Evolutionary conservation across 2,113 vertebrate genomes (phyloP), one percentile per base, ranked within the genome.

Genomic region (Nothoprocta perdicaria): DNA sequence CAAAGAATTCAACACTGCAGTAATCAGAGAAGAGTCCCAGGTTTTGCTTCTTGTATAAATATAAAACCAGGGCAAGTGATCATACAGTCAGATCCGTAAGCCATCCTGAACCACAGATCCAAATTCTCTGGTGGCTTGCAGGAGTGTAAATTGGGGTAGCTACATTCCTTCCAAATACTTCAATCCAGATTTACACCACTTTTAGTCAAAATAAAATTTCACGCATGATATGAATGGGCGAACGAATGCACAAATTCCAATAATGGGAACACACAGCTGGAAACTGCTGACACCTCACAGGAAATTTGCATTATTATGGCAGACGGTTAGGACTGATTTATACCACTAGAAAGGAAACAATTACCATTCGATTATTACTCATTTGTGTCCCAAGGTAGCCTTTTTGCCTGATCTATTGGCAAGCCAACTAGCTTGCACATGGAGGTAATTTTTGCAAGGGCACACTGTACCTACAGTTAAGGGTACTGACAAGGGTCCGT

Each of bases 321-420:
- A 91, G 74, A 86, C 46, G 68, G 38, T 83, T 89, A 89, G 53
- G 60, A 69, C 14, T 91, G 77, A 95, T 88, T 93, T 87, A 95
- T 90, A 95, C 83, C 58, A 93, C 79, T 82, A 83, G 58, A 82
- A 94, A 91, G 90, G 87, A 86, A 88, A 86, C 40, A 94, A 94
- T 90, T 92, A 84, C 71, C 40, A 77, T 92, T 75, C 72, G 62
- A 63, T 95, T 93, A 67, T 95, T 87, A 79, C 60, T 91, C 77
- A 88, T 72, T 82, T 80, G 31, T 85, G 69, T 90, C 89, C 80
- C 85, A 84, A 71, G 73, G 45, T 67, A 92, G 77, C 8, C 31
- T 66, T 89, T 53, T 31, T 78, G 41, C 43, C 40, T 73, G 84
- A 91, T 85, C 82, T 86, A 84, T 45, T 23, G 78, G 43, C 43